These are phyloP conservation scores for Potamilus streckersoni DNA, from an alignment of 1,140 invertebrate genomes.

Conservation along the genomic window DNA sequence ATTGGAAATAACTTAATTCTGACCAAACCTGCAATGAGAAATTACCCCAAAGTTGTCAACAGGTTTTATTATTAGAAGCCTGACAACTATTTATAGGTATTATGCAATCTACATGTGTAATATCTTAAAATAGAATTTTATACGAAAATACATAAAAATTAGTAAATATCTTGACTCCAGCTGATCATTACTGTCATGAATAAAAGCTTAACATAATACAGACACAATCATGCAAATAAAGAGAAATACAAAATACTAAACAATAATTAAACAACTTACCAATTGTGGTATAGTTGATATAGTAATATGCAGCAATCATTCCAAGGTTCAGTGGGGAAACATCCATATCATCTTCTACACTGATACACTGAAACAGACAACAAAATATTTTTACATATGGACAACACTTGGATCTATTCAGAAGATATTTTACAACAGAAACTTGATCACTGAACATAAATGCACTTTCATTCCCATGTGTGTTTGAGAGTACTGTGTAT, in stretches of 20 bases:
- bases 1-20: too few relatives aligned
- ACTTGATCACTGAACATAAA: too few relatives aligned
- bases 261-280: constrained; percentile 71
- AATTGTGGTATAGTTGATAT: constrained; percentile 99
- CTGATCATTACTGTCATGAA: too few relatives aligned
- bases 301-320: constrained; percentile 99
- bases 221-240: neutral
- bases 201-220: too few relatives aligned
- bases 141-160: neutral
- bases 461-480: too few relatives aligned
- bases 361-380: constrained; percentile 80
- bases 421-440: too few relatives aligned
- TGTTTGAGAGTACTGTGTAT: too few relatives aligned
- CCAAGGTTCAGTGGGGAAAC: constrained; percentile 95
- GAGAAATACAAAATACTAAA: neutral
- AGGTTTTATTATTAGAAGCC: too few relatives aligned
- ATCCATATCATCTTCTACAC: constrained; percentile 98
- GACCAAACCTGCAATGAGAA: too few relatives aligned
- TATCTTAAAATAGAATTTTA: neutral
- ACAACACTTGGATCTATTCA: neutral
- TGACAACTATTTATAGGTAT: too few relatives aligned
- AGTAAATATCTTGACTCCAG: too few relatives aligned
- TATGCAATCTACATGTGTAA: neutral
- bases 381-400: neutral
- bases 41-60: too few relatives aligned